These are phyloP conservation scores for Bujurquina vittata DNA, from an alignment of 2,113 vertebrate genomes.

Conservation along the genomic window DNA sequence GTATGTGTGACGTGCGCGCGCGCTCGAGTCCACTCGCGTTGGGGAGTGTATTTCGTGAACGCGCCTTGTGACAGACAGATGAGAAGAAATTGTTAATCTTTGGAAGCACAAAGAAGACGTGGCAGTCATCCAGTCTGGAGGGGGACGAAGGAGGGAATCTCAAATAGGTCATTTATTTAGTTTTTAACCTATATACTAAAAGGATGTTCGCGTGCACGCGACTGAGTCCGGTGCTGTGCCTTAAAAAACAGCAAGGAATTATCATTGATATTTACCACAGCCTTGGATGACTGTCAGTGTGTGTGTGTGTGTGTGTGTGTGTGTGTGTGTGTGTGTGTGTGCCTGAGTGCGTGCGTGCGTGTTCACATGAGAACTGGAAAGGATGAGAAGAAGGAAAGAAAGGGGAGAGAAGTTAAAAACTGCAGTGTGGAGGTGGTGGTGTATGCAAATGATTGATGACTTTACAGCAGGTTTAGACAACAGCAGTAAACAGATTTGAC, in stretches of 20 bases:
- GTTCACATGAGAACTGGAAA: neutral
- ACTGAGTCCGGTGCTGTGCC: neutral
- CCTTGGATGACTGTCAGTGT: neutral
- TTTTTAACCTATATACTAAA: neutral
- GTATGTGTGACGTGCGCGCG: neutral
- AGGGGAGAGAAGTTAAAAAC: too few relatives aligned
- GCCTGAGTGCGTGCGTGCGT: neutral
- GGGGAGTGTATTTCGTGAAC: slow-evolving; percentile 51
- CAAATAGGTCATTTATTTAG: neutral
- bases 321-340: too few relatives aligned
- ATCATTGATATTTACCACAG: neutral
- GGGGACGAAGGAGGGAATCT: slow-evolving; percentile 21
- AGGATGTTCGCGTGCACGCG: neutral
- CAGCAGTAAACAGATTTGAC: slow-evolving; percentile 86
- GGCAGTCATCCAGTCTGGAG: slow-evolving; percentile 40
- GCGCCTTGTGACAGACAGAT: slow-evolving; percentile 73
- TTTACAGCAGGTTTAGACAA: slow-evolving; percentile 81
- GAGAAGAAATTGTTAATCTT: slow-evolving; percentile 76
- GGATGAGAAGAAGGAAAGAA: neutral
- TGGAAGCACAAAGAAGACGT: slow-evolving; percentile 69
- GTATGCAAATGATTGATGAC: slow-evolving; percentile 85
- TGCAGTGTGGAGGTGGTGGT: slow-evolving; percentile 69
- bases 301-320: neutral
- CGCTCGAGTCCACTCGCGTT: neutral
- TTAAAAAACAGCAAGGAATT: neutral